Conservation (phyloP, 2,797 vertebrate genomes). For the Telmatherina bonti region DNA sequence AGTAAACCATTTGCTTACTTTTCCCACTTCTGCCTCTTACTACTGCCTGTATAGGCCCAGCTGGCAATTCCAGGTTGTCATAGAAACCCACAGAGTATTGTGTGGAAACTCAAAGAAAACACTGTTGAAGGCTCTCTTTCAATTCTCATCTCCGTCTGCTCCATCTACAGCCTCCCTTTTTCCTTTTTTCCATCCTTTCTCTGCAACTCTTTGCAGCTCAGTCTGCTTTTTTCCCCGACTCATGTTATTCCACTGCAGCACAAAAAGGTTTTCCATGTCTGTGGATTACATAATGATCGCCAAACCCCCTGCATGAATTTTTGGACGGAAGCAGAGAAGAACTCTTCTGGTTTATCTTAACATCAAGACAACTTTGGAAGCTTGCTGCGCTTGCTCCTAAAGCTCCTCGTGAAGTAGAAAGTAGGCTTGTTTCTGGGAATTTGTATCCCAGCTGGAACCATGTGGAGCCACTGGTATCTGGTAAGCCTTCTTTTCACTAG, state of each 20-base stretch:
- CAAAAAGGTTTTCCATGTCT: slow-evolving; percentile 2
- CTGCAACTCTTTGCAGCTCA: slow-evolving; percentile 25
- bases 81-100: slow-evolving; percentile 81
- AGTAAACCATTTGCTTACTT: slow-evolving; percentile 23
- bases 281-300: slow-evolving; percentile 1
- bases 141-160: slow-evolving; percentile 57
- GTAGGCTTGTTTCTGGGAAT: slow-evolving; percentile 24
- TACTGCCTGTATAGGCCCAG: slow-evolving; percentile 79
- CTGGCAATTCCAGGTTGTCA: slow-evolving; percentile 81
- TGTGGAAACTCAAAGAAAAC: slow-evolving; percentile 77
- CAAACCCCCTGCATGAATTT: slow-evolving; percentile 32
- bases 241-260: slow-evolving; percentile 2
- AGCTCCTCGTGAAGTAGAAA: slow-evolving; percentile 21
- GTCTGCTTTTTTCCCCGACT: slow-evolving; percentile 18
- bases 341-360: slow-evolving; percentile 31
- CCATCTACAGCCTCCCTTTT: slow-evolving; percentile 20
- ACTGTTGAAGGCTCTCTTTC: slow-evolving; percentile 72
- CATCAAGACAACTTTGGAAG: slow-evolving; percentile 32
- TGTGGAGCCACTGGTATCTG: slow-evolving; percentile 11
- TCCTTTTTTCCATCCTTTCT: slow-evolving; percentile 1
- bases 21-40: slow-evolving; percentile 54
- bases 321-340: slow-evolving; percentile 26
- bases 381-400: slow-evolving; percentile 22
- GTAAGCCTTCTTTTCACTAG: slow-evolving; percentile 21
- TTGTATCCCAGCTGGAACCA: slow-evolving; percentile 29